Evolutionary conservation across 1,140 invertebrate species (phyloP).

Genomic region (Lasioglossum baleicum): DNA sequence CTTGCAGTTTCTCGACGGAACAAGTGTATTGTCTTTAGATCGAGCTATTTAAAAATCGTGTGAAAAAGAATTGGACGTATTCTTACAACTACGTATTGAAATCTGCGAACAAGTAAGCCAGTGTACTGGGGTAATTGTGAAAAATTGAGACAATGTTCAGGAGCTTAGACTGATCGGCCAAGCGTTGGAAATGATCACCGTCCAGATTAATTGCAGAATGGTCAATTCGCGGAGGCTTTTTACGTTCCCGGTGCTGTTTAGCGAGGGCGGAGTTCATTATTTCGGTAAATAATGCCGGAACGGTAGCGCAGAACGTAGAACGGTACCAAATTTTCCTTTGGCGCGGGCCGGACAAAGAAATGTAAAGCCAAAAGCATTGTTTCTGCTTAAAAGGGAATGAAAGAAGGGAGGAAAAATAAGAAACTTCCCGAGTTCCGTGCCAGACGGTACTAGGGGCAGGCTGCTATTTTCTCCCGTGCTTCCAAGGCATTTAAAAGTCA

Average conservation of each 20-base stretch:
- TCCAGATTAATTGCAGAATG: too few relatives aligned
- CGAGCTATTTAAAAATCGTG: too few relatives aligned
- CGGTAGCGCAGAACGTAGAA: neutral
- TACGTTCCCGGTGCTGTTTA: neutral
- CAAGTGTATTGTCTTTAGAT: too few relatives aligned
- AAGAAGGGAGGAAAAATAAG: slow-evolving; percentile 18
- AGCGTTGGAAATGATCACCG: too few relatives aligned
- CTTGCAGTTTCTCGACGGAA: too few relatives aligned
- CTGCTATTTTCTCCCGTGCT: slow-evolving; percentile 45
- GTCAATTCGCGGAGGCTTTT: too few relatives aligned
- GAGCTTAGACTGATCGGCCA: too few relatives aligned
- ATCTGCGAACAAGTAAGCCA: too few relatives aligned
- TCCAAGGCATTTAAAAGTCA: slow-evolving; percentile 46
- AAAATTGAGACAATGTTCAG: too few relatives aligned
- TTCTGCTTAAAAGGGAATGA: neutral
- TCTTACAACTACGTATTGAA: too few relatives aligned
- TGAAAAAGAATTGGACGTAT: too few relatives aligned
- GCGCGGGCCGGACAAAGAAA: neutral
- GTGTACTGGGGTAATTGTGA: too few relatives aligned
- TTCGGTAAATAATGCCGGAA: neutral
- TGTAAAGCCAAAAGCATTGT: slow-evolving; percentile 6
- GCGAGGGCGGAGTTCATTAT: neutral
- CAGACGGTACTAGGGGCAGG: slow-evolving; percentile 38
- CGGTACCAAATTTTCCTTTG: neutral
- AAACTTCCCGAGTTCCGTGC: slow-evolving; percentile 36